These are phyloP conservation scores for Sabatieria punctata DNA, from an alignment of 2,888 invertebrate genomes.

Conservation along the genomic window DNA sequence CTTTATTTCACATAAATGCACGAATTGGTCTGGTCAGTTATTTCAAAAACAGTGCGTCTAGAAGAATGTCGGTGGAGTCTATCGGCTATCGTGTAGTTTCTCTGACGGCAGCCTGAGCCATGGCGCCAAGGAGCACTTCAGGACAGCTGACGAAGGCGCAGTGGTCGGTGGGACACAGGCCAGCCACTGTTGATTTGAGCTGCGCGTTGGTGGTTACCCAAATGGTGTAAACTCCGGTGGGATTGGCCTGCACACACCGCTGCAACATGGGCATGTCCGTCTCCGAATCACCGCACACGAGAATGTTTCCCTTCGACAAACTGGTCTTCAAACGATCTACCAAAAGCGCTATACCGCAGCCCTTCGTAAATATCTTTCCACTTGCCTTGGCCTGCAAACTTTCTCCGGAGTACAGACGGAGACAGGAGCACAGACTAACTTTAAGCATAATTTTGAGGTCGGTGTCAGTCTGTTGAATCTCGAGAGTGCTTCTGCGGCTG, in stretches of 20 bases:
- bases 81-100: too few relatives aligned
- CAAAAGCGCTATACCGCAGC: slow-evolving; percentile 6
- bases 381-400: slow-evolving; percentile 2
- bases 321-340: slow-evolving; percentile 3
- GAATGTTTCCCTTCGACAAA: slow-evolving; percentile 21
- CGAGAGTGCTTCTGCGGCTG: too few relatives aligned
- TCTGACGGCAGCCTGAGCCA: too few relatives aligned
- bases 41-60: too few relatives aligned
- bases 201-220: too few relatives aligned
- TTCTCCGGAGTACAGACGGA: too few relatives aligned
- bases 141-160: slow-evolving; percentile 29
- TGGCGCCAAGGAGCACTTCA: slow-evolving; percentile 28
- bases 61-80: too few relatives aligned
- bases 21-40: too few relatives aligned
- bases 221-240: slow-evolving; percentile 23
- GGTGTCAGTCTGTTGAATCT: slow-evolving; percentile 19
- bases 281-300: slow-evolving; percentile 28
- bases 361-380: slow-evolving; percentile 6
- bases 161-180: too few relatives aligned
- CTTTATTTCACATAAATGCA: too few relatives aligned
- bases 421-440: slow-evolving; percentile 11
- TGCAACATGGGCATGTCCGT: slow-evolving; percentile 29
- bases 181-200: too few relatives aligned
- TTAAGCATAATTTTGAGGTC: slow-evolving; percentile 26
- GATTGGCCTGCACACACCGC: slow-evolving; percentile 22